phyloP scores from a whole-genome alignment of 2,888 invertebrate species.

The Saturnia pavonia region DNA sequence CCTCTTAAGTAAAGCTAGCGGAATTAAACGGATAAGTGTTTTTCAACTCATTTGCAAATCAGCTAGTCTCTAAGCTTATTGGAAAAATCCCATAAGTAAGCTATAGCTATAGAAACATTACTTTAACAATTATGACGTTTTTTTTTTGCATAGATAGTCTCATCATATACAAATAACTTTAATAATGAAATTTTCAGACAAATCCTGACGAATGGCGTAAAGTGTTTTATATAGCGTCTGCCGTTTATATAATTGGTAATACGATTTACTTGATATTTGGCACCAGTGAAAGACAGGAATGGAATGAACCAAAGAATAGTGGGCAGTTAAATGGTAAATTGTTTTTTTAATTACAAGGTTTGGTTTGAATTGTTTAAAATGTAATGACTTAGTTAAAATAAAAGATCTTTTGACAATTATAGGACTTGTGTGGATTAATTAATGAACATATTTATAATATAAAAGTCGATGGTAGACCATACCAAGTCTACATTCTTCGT shows the following conservation, averaged over 20 bases:
- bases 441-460: not conserved
- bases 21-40: no score
- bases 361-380: not conserved
- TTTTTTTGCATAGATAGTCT: no score
- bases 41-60: no score
- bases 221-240: slow-evolving; percentile 86
- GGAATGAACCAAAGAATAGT: slow-evolving; percentile 82
- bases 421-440: not conserved
- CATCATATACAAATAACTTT: not conserved
- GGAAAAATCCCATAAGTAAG: no score
- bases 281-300: slow-evolving; percentile 83
- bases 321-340: slow-evolving; percentile 8
- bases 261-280: slow-evolving; percentile 85
- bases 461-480: not conserved
- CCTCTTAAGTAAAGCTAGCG: no score
- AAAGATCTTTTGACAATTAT: not conserved
- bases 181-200: slow-evolving; percentile 62
- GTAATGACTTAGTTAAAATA: not conserved
- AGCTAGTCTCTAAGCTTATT: no score
- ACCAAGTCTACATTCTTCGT: not conserved
- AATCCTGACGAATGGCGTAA: slow-evolving; percentile 85
- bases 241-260: slow-evolving; percentile 84
- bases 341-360: no score
- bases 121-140: not conserved
- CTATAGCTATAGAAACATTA: no score